These are phyloP conservation scores for Oreonectes daqikongensis DNA, from an alignment of 2,797 vertebrate species.

Conservation along the genomic window DNA sequence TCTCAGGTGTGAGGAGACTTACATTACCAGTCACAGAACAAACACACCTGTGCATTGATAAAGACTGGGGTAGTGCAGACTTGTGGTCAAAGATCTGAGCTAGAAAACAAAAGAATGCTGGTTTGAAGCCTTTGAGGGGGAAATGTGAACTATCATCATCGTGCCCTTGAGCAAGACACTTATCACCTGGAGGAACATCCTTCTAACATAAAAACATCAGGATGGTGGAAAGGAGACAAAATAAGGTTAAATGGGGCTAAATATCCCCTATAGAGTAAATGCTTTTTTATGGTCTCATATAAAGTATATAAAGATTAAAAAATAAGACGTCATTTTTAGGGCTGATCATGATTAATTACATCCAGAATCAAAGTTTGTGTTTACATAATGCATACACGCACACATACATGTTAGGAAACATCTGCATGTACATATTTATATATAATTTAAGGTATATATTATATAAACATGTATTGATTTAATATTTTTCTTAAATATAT, in stretches of 20 bases:
- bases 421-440: no score
- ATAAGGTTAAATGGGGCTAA: not conserved
- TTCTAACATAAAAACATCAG: slow-evolving; percentile 3
- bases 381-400: no score
- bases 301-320: no score
- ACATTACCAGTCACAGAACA: slow-evolving; percentile 27
- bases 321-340: no score
- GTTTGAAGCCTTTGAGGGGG: not conserved
- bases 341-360: no score
- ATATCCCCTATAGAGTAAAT: not conserved
- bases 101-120: not conserved
- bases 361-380: no score
- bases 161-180: slow-evolving; percentile 21
- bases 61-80: not conserved
- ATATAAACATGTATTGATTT: no score
- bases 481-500: no score
- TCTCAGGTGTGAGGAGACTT: slow-evolving; percentile 17
- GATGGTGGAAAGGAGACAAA: not conserved
- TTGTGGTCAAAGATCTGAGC: slow-evolving; percentile 14
- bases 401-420: no score
- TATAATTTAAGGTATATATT: no score
- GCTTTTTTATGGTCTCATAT: no score
- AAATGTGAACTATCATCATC: slow-evolving; percentile 5
- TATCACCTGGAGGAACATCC: not conserved
- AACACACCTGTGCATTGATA: slow-evolving; percentile 4